Base-by-base conservation (phyloP, 2,113 vertebrate genomes). In the Prietella phreatophila region DNA sequence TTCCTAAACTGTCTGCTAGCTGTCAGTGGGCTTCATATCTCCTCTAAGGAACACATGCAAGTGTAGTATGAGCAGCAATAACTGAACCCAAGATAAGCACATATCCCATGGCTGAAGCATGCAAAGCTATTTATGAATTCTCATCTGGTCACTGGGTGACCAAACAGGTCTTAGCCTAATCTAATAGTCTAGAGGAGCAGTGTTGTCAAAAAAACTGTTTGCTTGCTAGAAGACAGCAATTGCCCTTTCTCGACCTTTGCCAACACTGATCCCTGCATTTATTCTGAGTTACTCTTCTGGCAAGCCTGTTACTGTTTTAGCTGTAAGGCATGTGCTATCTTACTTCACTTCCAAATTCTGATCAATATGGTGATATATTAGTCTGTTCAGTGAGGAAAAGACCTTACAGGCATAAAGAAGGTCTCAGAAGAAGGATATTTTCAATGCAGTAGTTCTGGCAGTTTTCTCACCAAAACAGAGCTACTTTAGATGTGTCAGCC, bases 211-310 rank as follows among this genome's bases (percentile, higher is more conserved):
- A 55, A 80, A 78, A 71, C 63, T 86, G 73, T 80, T 88, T 89
- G 86, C 88, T 89, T 60, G 33, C 84, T 75, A 76, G 76, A 65
- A 86, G 88, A 91, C 87, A 89, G 78, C 88, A 91, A 91, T 88
- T 91, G 88, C 88, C 88, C 88, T 91, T 89, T 81, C 17, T 36
- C 76, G 81, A 88, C 90, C 90, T 91, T 91, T 89, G 84, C 65
- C 63, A 88, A 89, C 73, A 91, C 85, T 86, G 88, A 91, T 91
- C 82, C 76, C 84, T 84, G 65, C 83, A 75, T 58, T 80, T 85
- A 76, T 87, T 82, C 33, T 36, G 53, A 88, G 84, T 83, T 87
- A 76, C 86, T 69, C 81, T 84, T 75, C 60, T 86, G 58, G 55
- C 71, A 67, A 91, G 86, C 65, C 87, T 82, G 81, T 33, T 33